Evolutionary conservation across 1,140 invertebrate genomes (phyloP), one percentile per base, ranked within the genome.

Genomic region (Drosophila sp.): DNA sequence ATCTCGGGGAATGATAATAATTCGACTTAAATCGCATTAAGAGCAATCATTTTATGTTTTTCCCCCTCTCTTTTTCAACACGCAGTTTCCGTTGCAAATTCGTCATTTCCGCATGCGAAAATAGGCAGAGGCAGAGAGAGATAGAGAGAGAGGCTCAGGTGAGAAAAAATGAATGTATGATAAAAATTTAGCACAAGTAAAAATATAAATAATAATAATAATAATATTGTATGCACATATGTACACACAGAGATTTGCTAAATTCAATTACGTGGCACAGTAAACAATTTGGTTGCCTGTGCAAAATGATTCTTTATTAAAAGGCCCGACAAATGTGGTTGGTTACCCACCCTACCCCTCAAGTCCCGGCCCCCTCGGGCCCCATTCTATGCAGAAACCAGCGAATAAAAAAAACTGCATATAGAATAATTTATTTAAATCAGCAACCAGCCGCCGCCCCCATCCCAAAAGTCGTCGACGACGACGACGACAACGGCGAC

Each of bases 381-480:
- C 38, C n/a, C 33, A 38, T 66, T 55, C 33, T 54, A 25, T 78
- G 75, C 67, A 83, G 66, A 76, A 54, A 17, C 41, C 41, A 47
- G 17, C 1, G 61, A 84, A 71, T 68, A 29, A 76, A 76, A 76
- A 82, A 72, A 82, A 87, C 72, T 76, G 80, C 83, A 87, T 89
- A 89, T 77, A 89, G 83, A 87, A 87, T 87, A 80, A 87, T 87
- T 87, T 87, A 87, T 89, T 87, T 89, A 87, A 87, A 87, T 89
- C 84, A 80, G 79, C 76, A 85, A 73, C 83, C 56, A 56, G 66
- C 82, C 82, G 82, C 84, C 83, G 76, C 44, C 44, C 44, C 44
- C 44, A 50, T 50, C 44, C 44, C n/a, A 50, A 50, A 50, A 50
- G 6, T 50, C 82, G n/a, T 40, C 30, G 35, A 55, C 60, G 23